Evolutionary conservation across 2,113 vertebrate genomes (phyloP).

Genomic region (Chinchilla lanigera): DNA sequence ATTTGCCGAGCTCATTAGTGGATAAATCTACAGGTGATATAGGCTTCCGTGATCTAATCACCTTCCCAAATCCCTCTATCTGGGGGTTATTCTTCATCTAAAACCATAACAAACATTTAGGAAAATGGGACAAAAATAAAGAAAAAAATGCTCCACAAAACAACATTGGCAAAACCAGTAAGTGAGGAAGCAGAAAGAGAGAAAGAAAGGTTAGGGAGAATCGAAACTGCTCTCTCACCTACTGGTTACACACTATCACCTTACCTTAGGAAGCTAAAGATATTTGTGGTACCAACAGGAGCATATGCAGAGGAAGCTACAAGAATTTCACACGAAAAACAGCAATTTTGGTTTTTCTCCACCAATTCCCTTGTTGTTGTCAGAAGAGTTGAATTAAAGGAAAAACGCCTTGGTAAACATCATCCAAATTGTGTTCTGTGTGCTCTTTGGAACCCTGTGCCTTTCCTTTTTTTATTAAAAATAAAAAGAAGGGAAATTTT

Average conservation of each 20-base stretch:
- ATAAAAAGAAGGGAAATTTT: not conserved
- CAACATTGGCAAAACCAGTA: not conserved
- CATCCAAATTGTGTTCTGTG: not conserved
- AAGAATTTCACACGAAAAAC: not conserved
- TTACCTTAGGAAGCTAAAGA: not conserved
- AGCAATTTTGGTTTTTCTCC: not conserved
- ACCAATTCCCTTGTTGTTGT: not conserved
- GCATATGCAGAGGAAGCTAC: not conserved
- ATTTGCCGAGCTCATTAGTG: not conserved
- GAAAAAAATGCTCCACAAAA: not conserved
- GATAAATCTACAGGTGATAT: not conserved
- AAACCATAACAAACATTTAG: not conserved
- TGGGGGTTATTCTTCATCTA: not conserved
- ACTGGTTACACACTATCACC: not conserved
- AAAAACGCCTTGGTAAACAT: not conserved
- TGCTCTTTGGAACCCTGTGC: not conserved
- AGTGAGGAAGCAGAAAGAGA: not conserved
- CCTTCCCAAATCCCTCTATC: not conserved
- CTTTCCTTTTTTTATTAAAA: not conserved
- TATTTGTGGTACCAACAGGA: not conserved
- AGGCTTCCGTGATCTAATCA: not conserved
- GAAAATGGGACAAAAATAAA: not conserved
- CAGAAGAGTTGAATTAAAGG: not conserved
- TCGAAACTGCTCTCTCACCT: not conserved
- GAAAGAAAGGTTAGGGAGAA: not conserved